Conservation (phyloP, 2,888 invertebrate species). For the Platypus cylindrus region DNA sequence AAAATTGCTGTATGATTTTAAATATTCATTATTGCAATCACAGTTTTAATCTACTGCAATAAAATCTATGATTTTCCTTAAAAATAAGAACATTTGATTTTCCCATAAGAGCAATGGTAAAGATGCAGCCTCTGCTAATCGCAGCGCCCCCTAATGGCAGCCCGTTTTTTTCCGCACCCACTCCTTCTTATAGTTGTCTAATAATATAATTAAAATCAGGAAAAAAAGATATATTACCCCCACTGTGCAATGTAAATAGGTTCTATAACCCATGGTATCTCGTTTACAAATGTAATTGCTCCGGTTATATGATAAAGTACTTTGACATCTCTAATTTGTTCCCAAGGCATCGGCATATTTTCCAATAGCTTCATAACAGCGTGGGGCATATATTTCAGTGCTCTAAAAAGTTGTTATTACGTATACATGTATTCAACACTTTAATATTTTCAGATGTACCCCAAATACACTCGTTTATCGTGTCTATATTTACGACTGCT, state of each 20-base stretch:
- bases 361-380: constrained; percentile 97
- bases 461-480: constrained; percentile 95
- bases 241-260: constrained; percentile 99
- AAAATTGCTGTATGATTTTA: too few relatives aligned
- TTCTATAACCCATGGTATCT: constrained; percentile 99
- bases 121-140: too few relatives aligned
- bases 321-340: constrained; percentile 96
- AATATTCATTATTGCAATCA: too few relatives aligned
- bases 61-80: too few relatives aligned
- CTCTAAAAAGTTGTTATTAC: constrained; percentile 39
- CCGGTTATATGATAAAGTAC: constrained; percentile 98
- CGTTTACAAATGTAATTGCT: constrained; percentile 99
- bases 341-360: constrained; percentile 99
- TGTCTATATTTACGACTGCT: constrained; percentile 97
- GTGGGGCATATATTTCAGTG: constrained; percentile 99
- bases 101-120: too few relatives aligned
- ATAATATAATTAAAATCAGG: too few relatives aligned
- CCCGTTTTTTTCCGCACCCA: too few relatives aligned
- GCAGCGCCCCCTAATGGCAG: too few relatives aligned
- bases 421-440: constrained; percentile 5
- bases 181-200: too few relatives aligned
- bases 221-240: too few relatives aligned
- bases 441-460: constrained; percentile 39
- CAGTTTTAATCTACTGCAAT: too few relatives aligned
- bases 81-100: too few relatives aligned